phyloP scores from a whole-genome alignment of 1,140 invertebrate genomes.

The Drosophila sp. region DNA sequence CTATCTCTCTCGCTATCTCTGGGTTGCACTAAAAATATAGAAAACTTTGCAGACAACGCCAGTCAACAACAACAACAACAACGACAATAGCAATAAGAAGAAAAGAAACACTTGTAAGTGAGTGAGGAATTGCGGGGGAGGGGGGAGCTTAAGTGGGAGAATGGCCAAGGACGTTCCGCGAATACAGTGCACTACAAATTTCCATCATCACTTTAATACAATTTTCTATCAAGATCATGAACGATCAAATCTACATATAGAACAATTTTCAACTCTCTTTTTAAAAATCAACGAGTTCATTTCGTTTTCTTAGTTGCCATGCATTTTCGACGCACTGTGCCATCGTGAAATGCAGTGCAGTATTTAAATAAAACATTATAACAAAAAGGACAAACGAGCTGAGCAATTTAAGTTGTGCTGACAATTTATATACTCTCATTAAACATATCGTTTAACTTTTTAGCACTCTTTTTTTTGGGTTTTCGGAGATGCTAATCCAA shows the following conservation, averaged over 20 bases:
- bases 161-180: constrained; percentile 77
- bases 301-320: too few species aligned
- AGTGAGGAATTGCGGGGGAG: background rate
- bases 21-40: constrained; percentile 78
- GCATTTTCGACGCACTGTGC: constrained; percentile 12
- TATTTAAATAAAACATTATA: constrained; percentile 75
- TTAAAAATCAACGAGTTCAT: too few species aligned
- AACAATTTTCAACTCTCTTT: too few species aligned
- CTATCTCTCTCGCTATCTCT: constrained; percentile 22
- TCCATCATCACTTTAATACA: too few species aligned
- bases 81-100: constrained; percentile 23
- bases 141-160: constrained; percentile 57
- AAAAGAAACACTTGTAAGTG: background rate
- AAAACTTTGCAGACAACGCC: constrained; percentile 81
- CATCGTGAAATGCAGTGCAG: constrained; percentile 29
- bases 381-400: background rate
- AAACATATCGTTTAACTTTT: background rate
- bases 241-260: too few species aligned
- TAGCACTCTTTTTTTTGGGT: too few species aligned
- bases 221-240: too few species aligned
- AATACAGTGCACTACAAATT: constrained; percentile 34
- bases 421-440: constrained; percentile 25
- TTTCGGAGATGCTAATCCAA: too few species aligned
- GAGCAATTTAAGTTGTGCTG: background rate
- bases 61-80: constrained; percentile 53